Evolutionary conservation across 1,140 invertebrate genomes (phyloP).

Genomic region (Caenorhabditis remanei): DNA sequence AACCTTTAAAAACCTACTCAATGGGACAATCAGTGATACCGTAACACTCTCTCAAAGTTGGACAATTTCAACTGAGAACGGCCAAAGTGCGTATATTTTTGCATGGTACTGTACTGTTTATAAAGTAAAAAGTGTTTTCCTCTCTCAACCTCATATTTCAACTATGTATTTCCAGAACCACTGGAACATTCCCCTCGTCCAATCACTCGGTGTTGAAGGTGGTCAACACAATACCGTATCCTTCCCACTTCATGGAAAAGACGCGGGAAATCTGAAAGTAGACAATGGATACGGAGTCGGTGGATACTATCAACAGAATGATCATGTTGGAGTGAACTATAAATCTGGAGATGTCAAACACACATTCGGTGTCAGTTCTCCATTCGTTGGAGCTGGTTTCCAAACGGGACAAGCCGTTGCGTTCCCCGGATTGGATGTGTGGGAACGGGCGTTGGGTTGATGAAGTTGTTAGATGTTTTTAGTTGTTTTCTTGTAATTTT

Average conservation of each 20-base stretch:
- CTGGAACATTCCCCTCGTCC: constrained; percentile 67
- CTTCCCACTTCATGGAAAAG: constrained; percentile 52
- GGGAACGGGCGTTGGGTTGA: constrained; percentile 57
- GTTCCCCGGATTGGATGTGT: constrained; percentile 65
- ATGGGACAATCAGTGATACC: too few relatives aligned
- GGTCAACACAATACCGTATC: constrained; percentile 63
- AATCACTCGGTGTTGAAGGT: constrained; percentile 65
- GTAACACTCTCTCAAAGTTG: too few relatives aligned
- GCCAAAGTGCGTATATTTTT: too few relatives aligned
- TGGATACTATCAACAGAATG: constrained; percentile 65
- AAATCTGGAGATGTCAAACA: constrained; percentile 59
- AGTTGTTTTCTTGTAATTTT: neutral
- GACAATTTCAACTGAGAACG: too few relatives aligned
- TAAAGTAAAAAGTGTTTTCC: too few relatives aligned
- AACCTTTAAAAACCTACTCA: too few relatives aligned
- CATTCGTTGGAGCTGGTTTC: constrained; percentile 61
- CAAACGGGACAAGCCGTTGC: constrained; percentile 66
- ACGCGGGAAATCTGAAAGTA: constrained; percentile 58
- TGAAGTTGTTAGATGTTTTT: neutral
- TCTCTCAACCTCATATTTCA: neutral
- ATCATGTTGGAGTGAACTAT: constrained; percentile 66
- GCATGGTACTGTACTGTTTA: too few relatives aligned
- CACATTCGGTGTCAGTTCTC: constrained; percentile 65
- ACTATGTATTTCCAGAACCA: constrained; percentile 9
- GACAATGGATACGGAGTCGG: constrained; percentile 64